Base-by-base conservation (phyloP, 1,140 invertebrate genomes). In the Himalopsyche phryganea region DNA sequence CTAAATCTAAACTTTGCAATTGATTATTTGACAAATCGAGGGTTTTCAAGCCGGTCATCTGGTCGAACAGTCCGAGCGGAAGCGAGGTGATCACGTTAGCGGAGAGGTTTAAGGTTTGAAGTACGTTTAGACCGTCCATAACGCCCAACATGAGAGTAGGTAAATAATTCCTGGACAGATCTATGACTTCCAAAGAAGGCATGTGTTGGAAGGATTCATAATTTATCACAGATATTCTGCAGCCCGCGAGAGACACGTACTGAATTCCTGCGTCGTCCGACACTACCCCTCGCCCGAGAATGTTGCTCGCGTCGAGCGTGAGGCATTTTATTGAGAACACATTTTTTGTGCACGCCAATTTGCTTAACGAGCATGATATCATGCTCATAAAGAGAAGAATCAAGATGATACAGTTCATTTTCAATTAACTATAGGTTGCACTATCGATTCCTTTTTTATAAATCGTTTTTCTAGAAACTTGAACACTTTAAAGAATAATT, bases 21-120 rank as follows among this genome's bases (percentile, higher is more conserved):
- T 57, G 33, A 41, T 63, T 63, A 17, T 57, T 46, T 6, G 61
- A 63, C 13, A 63, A 9, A 58, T 63, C 61, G n/a, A 63, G 32
- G 2, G 15, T 38, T 28, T 38, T 50, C 1, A 63, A 10, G 10
- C 28, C 42, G 0, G 58, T 45, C 53, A 63, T 47, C 42, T 56
- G 42, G 23, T 52, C 53, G 13, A 60, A 60, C 6, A 57, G 40
- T 36, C 57, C 61, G 5, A 60, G 17, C 7, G 48, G 53, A 5
- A 63, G 17, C 5, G 41, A 23, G 1, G 14, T 32, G 0, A 63
- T 52, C 0, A 14, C 1, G 40, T 63, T 63, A n/a, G 20, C 7
- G 0, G 61, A 63, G 6, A 50, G 6, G 45, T 63, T 63, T 2
- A 63, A 45, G 7, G 14, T 36, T 32, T 55, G 20, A 6, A 63